Percentiles rank a stretch among this genome's conserved stretches.
These are phyloP conservation scores for Hydropsyche betteni DNA, from an alignment of 2,888 invertebrate species.

Conservation along the genomic window DNA sequence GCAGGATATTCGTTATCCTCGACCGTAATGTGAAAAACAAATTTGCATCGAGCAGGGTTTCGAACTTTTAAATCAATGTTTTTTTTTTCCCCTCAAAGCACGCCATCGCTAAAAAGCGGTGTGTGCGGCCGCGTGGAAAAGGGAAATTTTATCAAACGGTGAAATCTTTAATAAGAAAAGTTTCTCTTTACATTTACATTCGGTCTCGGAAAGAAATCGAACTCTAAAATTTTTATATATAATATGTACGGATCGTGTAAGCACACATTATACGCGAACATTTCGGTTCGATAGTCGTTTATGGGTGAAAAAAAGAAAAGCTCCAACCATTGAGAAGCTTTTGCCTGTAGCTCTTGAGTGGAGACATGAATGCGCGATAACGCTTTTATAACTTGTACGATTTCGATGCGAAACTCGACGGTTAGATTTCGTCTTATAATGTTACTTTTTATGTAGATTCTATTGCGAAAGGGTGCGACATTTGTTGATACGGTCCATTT, in stretches of 20 bases:
- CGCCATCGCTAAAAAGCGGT: conserved; percentile 1
- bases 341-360: too few relatives aligned
- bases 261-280: conserved; percentile 2
- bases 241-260: conserved; percentile 1
- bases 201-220: conserved; percentile 10
- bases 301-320: too few relatives aligned
- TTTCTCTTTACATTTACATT: conserved; percentile 26
- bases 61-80: conserved; percentile 20
- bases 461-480: too few relatives aligned
- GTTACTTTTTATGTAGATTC: too few relatives aligned
- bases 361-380: too few relatives aligned
- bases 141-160: conserved; percentile 27
- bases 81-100: background rate
- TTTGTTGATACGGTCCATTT: too few relatives aligned
- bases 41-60: conserved; percentile 1
- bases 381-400: too few relatives aligned
- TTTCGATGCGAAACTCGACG: too few relatives aligned
- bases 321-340: too few relatives aligned
- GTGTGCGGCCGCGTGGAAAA: background rate
- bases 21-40: conserved; percentile 18
- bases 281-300: too few relatives aligned
- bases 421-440: too few relatives aligned
- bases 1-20: conserved; percentile 17
- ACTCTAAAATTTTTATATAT: background rate
- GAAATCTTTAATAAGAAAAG: conserved; percentile 32